These are phyloP conservation scores for Siniperca obscura DNA, from an alignment of 2,797 vertebrate species.

Conservation along the genomic window DNA sequence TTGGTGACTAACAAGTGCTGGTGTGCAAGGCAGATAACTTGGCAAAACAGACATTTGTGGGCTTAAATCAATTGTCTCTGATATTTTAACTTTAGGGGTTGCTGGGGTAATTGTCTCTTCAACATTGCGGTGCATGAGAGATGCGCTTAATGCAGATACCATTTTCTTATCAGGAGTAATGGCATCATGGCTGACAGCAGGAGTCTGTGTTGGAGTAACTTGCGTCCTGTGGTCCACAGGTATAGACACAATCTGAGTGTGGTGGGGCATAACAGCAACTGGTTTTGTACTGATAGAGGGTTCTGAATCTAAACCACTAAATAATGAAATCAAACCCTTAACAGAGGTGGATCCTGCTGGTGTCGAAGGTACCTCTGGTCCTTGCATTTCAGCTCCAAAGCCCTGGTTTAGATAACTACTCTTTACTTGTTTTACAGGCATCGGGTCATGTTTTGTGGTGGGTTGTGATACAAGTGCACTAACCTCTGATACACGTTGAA, in stretches of 20 bases:
- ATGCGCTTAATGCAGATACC: background rate
- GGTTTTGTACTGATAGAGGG: conserved; percentile 36
- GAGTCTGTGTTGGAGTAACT: conserved; percentile 22
- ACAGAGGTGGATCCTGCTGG: conserved; percentile 57
- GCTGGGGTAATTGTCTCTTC: background rate
- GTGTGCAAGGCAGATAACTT: conserved; percentile 16
- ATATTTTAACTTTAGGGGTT: conserved; percentile 9
- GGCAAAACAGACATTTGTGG: conserved; percentile 31
- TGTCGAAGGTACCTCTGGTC: conserved; percentile 28
- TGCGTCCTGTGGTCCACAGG: conserved; percentile 12
- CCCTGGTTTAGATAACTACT: conserved; percentile 34
- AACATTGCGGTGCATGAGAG: background rate
- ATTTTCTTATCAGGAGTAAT: conserved; percentile 2
- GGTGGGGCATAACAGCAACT: conserved; percentile 15
- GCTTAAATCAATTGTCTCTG: conserved; percentile 22
- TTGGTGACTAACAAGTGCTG: conserved; percentile 16
- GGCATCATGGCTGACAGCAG: conserved; percentile 12
- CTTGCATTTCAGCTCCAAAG: conserved; percentile 30
- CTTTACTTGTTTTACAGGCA: conserved; percentile 8
- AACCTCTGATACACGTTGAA: conserved; percentile 43
- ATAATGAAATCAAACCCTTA: conserved; percentile 78
- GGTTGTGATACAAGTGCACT: conserved; percentile 32
- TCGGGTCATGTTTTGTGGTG: conserved; percentile 22
- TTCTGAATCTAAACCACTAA: conserved; percentile 61
- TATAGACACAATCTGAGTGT: conserved; percentile 29